Conservation (phyloP, 2,888 invertebrate genomes). For the Habroteleia sp. region DNA sequence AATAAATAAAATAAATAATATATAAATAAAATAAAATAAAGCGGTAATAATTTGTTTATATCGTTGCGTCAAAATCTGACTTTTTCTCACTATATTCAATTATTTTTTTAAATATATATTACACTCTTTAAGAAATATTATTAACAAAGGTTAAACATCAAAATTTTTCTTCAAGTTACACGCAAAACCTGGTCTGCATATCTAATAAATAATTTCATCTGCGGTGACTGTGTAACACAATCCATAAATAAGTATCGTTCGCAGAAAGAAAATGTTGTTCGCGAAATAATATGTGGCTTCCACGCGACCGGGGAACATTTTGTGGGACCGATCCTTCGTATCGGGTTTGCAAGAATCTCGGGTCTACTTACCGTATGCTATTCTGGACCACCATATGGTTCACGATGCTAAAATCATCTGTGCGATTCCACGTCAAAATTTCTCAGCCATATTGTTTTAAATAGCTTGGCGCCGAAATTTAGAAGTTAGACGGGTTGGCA, state of each 20-base stretch:
- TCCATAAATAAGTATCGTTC: conserved; percentile 34
- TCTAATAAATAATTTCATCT: conserved; percentile 30
- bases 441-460: conserved; percentile 39
- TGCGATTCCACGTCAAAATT: conserved; percentile 67
- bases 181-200: too few relatives aligned
- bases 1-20: too few relatives aligned
- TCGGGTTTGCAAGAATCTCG: conserved; percentile 61
- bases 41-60: too few relatives aligned
- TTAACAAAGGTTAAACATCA: too few relatives aligned
- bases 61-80: too few relatives aligned
- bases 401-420: conserved; percentile 64
- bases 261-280: conserved; percentile 42
- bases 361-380: conserved; percentile 73
- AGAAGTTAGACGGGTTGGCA: neutral
- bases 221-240: conserved; percentile 30
- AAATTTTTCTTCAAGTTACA: conserved; percentile 4
- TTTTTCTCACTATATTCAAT: too few relatives aligned
- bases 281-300: conserved; percentile 59
- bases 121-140: too few relatives aligned
- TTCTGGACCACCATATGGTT: conserved; percentile 75
- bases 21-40: too few relatives aligned
- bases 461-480: conserved; percentile 21
- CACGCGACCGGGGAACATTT: conserved; percentile 47
- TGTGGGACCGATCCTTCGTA: conserved; percentile 51
- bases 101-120: too few relatives aligned